phyloP scores from a whole-genome alignment of 2,113 vertebrate genomes.

The Chroicocephalus ridibundus region DNA sequence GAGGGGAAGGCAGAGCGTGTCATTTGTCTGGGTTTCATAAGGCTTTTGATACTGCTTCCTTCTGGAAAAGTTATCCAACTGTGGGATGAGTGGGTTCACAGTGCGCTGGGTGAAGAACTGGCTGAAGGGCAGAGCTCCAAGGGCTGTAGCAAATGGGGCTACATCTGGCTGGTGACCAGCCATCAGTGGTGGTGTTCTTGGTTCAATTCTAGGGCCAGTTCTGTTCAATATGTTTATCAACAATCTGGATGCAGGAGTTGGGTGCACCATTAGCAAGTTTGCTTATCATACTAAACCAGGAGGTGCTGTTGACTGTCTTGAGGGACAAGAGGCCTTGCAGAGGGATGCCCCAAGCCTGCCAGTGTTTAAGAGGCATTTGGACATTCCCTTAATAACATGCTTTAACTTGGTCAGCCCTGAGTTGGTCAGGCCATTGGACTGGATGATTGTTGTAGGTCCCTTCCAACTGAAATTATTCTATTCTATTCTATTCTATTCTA shows the following conservation, averaged over 20 bases:
- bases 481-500: too few species aligned
- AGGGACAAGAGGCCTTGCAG: neutral
- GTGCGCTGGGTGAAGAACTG: neutral
- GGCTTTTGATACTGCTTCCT: neutral
- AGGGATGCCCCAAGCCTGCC: neutral
- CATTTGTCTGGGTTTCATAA: neutral
- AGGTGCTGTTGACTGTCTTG: neutral
- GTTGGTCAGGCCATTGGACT: neutral
- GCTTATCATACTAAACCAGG: neutral
- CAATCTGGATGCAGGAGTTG: neutral
- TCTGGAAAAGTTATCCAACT: neutral
- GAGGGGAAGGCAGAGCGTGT: neutral
- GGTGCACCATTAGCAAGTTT: neutral
- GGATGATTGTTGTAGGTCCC: neutral
- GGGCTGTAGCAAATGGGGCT: neutral
- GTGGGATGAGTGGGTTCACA: neutral
- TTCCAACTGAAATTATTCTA: neutral
- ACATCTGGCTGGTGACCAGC: neutral
- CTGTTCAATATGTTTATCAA: neutral
- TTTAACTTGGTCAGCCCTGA: neutral
- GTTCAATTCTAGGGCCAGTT: neutral
- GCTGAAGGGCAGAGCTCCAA: neutral
- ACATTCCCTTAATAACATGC: neutral
- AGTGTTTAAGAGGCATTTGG: neutral
- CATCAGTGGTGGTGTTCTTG: neutral